A percentile compares a stretch with the other conserved stretches of the same genome.
phyloP scores from a whole-genome alignment of 2,888 invertebrate genomes.

The Noctua janthe region DNA sequence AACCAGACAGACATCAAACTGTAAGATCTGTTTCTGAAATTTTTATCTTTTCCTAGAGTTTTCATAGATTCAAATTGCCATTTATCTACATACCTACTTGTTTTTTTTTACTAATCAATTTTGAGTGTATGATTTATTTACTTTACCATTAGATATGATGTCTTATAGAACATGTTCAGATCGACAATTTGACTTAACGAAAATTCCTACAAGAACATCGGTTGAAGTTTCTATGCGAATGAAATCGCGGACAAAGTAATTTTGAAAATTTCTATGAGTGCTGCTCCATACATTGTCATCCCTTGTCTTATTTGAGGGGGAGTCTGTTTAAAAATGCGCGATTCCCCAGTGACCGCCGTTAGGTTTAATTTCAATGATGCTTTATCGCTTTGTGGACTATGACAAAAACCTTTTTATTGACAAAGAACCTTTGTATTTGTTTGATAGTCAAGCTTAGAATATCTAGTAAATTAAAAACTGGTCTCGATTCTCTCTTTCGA shows the following conservation, averaged over 20 bases:
- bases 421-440: slow-evolving; percentile 21
- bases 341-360: slow-evolving; percentile 50
- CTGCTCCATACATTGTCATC: slow-evolving; percentile 16
- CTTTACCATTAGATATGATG: background rate
- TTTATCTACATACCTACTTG: background rate
- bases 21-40: background rate
- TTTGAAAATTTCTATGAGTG: background rate
- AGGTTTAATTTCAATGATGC: slow-evolving; percentile 64
- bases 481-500: too few species aligned
- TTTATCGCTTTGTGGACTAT: slow-evolving; percentile 49
- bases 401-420: slow-evolving; percentile 38
- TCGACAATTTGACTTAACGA: background rate
- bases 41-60: background rate
- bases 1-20: background rate
- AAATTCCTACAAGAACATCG: background rate
- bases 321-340: slow-evolving; percentile 30
- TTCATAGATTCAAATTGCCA: background rate
- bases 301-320: slow-evolving; percentile 27
- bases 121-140: background rate
- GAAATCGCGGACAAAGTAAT: background rate
- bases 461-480: background rate
- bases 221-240: background rate
- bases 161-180: background rate
- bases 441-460: slow-evolving; percentile 15
- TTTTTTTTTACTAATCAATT: background rate